Evolutionary conservation across 2,888 invertebrate genomes (phyloP), one percentile per base, ranked within the genome.

Genomic region (Petrophora chlorosata): DNA sequence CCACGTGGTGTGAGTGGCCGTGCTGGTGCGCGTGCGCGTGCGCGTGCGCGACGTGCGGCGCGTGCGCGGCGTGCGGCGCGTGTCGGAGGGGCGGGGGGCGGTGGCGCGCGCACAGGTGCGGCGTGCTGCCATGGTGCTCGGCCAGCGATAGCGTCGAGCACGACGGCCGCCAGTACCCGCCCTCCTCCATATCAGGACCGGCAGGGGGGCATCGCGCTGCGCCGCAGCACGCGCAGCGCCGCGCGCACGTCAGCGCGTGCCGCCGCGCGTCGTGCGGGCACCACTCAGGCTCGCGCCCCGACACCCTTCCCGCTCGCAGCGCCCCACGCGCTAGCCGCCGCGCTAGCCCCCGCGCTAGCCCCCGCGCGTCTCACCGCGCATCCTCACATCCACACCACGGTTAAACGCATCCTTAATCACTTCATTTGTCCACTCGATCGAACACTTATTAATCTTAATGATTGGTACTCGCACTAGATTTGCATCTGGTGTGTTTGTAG

Each of bases 201-300:
- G n/a, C n/a, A n/a, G 80, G 79, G 54, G 84, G 79, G 79, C 89
- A 89, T 89, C 88, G 88, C 85, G 88, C 85, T 76, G 88, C 89
- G 83, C 89, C 89, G 69, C 89, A 89, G 82, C 88, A 88, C 74
- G 86, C 88, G 88, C 89, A 88, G 80, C 89, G 89, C 85, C 88
- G 77, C 62, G 79, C 78, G 76, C 89, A 90, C 85, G 89, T 89
- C 89, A 88, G 81, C 82, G 86, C 89, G 86, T 89, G 88, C 68
- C 85, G 85, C 75, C 87, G 82, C 82, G 86, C 87, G 84, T 88
- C 89, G 82, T 89, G 89, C 88, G 83, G 82, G 83, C 89, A 89
- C 89, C 89, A 88, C 64, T 90, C 88, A 73, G 86, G 85, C 85
- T 88, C 89, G 80, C 88, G 88, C 66, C 88, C 89, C 89, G 89